These are phyloP conservation scores for Pristionchus japonicus DNA, from an alignment of 2,888 invertebrate genomes.

Conservation along the genomic window DNA sequence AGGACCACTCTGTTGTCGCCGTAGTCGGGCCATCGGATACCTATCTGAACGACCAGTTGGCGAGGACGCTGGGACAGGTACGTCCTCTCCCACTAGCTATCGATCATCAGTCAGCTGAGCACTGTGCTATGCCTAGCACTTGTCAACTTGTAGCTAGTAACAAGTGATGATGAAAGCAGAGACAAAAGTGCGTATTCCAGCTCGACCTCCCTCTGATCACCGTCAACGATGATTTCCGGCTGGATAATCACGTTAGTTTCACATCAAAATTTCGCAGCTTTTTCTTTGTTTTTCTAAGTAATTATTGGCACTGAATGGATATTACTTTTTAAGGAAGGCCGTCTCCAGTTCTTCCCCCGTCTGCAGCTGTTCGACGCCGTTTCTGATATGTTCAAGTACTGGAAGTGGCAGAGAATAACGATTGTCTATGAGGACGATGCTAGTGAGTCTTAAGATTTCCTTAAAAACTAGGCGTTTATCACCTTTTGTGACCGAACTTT, in stretches of 20 bases:
- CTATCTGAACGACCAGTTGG: slow-evolving; percentile 68
- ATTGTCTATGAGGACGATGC: slow-evolving; percentile 71
- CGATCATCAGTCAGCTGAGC: too few relatives aligned
- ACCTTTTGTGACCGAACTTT: too few relatives aligned
- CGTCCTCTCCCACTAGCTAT: background rate
- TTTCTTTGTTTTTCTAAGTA: background rate
- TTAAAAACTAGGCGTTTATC: too few relatives aligned
- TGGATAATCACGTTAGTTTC: slow-evolving; percentile 26
- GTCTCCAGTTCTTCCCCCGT: slow-evolving; percentile 69
- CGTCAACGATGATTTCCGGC: slow-evolving; percentile 63
- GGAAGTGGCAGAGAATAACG: slow-evolving; percentile 72
- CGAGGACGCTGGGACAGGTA: slow-evolving; percentile 64
- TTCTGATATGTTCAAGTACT: slow-evolving; percentile 69
- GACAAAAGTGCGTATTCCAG: slow-evolving; percentile 48
- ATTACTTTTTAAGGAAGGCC: slow-evolving; percentile 46
- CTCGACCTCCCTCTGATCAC: slow-evolving; percentile 70
- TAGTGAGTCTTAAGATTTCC: slow-evolving; percentile 51
- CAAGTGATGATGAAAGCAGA: background rate
- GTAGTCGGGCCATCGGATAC: slow-evolving; percentile 69
- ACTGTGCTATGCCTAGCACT: too few relatives aligned
- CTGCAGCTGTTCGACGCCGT: slow-evolving; percentile 63
- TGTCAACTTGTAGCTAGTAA: too few relatives aligned
- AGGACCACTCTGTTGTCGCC: slow-evolving; percentile 67
- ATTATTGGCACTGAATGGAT: background rate
- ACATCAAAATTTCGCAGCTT: background rate